Evolutionary conservation across 2,113 vertebrate species (phyloP), one percentile per base, ranked within the genome.

Genomic region (Murina feae): DNA sequence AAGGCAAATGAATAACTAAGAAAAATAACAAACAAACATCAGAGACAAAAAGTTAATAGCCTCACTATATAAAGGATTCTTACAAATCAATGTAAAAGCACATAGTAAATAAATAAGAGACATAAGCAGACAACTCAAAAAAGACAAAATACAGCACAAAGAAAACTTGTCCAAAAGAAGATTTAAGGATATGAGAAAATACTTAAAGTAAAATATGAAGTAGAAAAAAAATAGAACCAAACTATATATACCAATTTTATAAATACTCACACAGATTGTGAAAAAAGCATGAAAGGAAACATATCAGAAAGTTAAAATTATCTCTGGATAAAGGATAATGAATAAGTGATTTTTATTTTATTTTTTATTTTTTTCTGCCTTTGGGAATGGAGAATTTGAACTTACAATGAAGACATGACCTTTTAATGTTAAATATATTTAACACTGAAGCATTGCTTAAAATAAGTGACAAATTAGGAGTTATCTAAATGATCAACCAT

Each of bases 61-160:
- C 47, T 82, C 68, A 80, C 25, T 47, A 37, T 76, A 71, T 69
- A 80, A 86, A 84, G 47, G 84, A 30, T 90, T 90, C 51, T 90
- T 76, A 93, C 4, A 94, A 86, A 94, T 94, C 39, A 89, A 86
- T 93, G 94, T 75, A 79, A 95, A 90, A 60, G 69, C 25, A 91
- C 21, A 95, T 1, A 37, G 37, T 76, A 80, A 51, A 44, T n/a
- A 37, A 72, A 55, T 44, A 94, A 76, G 87, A 93, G 69, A 58
- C 12, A 58, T 65, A 66, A 58, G 47, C 32, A 39, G 44, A 92
- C 4, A 60, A 80, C 20, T 83, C 68, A 55, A 44, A 58, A 80
- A 75, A 74, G 14, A 81, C 39, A 89, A 92, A 89, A 75, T 17
- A 55, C 28, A 82, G 47, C 39, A 76, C 18, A 11, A 6, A 81